phyloP scores from a whole-genome alignment of 2,113 vertebrate species.

The Puffinus mauretanicus region DNA sequence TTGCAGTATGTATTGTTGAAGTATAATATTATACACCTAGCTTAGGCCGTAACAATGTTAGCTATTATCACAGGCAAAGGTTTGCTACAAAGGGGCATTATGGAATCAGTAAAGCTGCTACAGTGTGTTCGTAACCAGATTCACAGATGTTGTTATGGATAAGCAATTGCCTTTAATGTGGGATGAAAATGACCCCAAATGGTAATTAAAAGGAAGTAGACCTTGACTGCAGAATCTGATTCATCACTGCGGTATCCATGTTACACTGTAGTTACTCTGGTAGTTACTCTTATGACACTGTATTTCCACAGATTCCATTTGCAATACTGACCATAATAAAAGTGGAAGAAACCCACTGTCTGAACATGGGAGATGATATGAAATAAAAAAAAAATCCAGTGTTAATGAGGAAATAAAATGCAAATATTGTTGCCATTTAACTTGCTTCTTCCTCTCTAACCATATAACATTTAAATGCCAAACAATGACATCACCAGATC shows the following conservation, averaged over 20 bases:
- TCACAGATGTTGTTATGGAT: neutral
- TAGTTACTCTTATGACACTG: neutral
- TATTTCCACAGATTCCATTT: neutral
- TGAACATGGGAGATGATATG: neutral
- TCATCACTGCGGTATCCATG: neutral
- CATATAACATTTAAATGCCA: neutral
- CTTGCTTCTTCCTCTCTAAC: neutral
- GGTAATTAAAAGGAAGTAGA: neutral
- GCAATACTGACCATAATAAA: neutral
- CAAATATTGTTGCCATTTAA: neutral
- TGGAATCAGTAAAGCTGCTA: neutral
- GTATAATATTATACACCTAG: neutral
- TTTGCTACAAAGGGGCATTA: neutral
- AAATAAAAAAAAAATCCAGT: neutral
- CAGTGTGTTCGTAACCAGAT: neutral
- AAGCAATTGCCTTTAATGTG: neutral
- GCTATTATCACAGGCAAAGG: neutral
- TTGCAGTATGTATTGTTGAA: neutral
- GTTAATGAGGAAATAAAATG: neutral
- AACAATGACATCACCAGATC: neutral
- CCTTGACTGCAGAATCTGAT: neutral
- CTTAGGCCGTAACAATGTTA: neutral
- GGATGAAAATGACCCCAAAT: neutral
- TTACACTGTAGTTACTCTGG: neutral
- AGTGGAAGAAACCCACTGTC: neutral